Evolutionary conservation across 1,140 invertebrate species (phyloP).

Genomic region (Sycophaga agraensis): DNA sequence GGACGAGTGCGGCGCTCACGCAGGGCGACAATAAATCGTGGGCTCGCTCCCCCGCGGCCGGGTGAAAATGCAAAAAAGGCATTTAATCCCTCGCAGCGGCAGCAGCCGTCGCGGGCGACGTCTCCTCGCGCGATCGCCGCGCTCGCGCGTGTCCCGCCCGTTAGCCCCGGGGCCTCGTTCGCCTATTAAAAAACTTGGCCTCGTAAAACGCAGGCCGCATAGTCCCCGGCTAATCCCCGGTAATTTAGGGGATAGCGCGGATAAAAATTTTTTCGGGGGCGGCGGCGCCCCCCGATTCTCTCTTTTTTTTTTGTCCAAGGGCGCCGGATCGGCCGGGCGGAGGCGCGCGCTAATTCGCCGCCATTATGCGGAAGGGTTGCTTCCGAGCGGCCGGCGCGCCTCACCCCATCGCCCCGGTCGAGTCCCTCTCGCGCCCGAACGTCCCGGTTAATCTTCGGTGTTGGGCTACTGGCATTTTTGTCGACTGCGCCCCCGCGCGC

Average conservation of each 20-base stretch:
- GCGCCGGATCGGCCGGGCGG: too few relatives aligned
- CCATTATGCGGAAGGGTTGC: conserved; percentile 44
- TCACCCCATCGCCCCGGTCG: too few relatives aligned
- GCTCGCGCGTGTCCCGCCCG: neutral
- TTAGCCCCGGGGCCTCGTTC: conserved; percentile 18
- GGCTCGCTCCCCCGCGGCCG: conserved; percentile 15
- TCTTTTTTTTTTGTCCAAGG: too few relatives aligned
- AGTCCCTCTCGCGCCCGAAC: too few relatives aligned
- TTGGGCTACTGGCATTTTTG: too few relatives aligned
- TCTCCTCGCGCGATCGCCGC: neutral
- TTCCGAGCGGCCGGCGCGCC: too few relatives aligned
- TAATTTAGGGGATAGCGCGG: conserved; percentile 41
- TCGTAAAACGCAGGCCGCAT: conserved; percentile 40
- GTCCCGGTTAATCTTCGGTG: too few relatives aligned
- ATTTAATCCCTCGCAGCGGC: conserved; percentile 28
- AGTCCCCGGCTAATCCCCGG: conserved; percentile 40
- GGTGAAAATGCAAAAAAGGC: conserved; percentile 41
- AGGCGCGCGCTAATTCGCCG: conserved; percentile 39
- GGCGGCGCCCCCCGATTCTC: neutral
- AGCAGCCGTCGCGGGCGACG: too few relatives aligned
- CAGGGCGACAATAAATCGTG: conserved; percentile 30
- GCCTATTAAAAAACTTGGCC: conserved; percentile 45
- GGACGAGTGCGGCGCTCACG: neutral
- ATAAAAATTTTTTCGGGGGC: conserved; percentile 37
- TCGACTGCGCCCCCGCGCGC: too few relatives aligned